Percentiles rank a stretch among this genome's conserved stretches.
phyloP scores from a whole-genome alignment of 2,797 vertebrate genomes.

The Argyrosomus regius region DNA sequence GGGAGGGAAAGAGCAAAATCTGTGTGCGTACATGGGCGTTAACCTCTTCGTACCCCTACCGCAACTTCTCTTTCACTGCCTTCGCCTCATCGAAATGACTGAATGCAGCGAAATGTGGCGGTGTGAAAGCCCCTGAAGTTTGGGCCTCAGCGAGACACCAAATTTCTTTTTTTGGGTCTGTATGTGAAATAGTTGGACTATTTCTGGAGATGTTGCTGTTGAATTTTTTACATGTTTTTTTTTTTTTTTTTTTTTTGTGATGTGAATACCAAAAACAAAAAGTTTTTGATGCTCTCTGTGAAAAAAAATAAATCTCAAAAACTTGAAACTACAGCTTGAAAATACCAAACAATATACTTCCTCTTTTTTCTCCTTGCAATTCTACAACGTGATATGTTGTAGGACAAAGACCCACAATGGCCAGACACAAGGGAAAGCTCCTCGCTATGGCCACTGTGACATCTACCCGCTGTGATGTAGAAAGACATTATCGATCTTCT shows the following conservation, averaged over 20 bases:
- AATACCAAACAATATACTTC: not conserved
- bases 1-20: no score
- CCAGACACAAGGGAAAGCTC: constrained; percentile 45
- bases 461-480: constrained; percentile 52
- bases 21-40: no score
- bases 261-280: not conserved
- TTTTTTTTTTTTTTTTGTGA: no score
- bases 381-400: no score
- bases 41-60: no score
- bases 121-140: no score
- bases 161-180: no score
- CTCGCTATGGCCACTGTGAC: constrained; percentile 55
- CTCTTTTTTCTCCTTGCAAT: not conserved
- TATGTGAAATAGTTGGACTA: no score
- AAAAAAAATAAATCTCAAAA: not conserved
- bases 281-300: not conserved
- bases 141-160: no score
- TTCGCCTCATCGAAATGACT: no score
- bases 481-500: constrained; percentile 72
- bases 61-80: no score
- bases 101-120: no score
- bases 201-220: not conserved
- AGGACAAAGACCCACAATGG: constrained; percentile 1
- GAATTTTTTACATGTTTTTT: not conserved
- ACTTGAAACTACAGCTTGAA: not conserved